Conservation (phyloP, 2,113 vertebrate species). For the Polypterus senegalus region DNA sequence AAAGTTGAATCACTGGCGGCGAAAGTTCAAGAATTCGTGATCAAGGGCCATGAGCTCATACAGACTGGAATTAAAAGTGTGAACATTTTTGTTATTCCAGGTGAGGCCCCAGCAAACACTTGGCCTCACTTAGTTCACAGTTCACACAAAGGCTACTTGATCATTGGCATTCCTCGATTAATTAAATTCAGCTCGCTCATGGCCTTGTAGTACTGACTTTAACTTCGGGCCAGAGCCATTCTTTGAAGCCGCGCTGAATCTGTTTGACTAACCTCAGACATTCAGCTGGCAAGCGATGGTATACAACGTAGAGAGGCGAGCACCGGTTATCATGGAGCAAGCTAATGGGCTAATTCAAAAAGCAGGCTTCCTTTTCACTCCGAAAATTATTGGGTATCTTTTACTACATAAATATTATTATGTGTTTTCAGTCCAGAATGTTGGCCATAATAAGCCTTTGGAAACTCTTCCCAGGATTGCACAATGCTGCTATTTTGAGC, state of each 20-base stretch:
- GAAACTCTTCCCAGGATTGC: too few species aligned
- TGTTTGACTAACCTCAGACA: conserved; percentile 43
- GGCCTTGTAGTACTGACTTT: conserved; percentile 34
- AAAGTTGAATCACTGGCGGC: too few species aligned
- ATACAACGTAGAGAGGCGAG: conserved; percentile 17
- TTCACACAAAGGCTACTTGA: conserved; percentile 25
- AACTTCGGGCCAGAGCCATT: conserved; percentile 43
- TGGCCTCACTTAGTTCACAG: not conserved
- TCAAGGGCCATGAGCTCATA: too few species aligned
- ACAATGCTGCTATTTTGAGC: too few species aligned
- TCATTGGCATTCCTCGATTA: conserved; percentile 41
- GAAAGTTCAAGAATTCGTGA: too few species aligned
- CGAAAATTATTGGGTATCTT: too few species aligned
- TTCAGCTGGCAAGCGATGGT: conserved; percentile 43
- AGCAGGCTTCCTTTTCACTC: too few species aligned
- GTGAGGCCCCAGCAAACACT: not conserved
- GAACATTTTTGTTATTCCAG: too few species aligned
- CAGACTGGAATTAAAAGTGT: too few species aligned
- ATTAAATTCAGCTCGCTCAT: conserved; percentile 43
- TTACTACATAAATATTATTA: too few species aligned
- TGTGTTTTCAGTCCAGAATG: too few species aligned
- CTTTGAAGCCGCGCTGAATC: conserved; percentile 39
- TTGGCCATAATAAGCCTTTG: too few species aligned
- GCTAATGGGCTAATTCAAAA: not conserved
- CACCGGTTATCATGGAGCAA: conserved; percentile 8